Conservation (phyloP, 2,888 invertebrate genomes). For the Theodoxus fluviatilis region DNA sequence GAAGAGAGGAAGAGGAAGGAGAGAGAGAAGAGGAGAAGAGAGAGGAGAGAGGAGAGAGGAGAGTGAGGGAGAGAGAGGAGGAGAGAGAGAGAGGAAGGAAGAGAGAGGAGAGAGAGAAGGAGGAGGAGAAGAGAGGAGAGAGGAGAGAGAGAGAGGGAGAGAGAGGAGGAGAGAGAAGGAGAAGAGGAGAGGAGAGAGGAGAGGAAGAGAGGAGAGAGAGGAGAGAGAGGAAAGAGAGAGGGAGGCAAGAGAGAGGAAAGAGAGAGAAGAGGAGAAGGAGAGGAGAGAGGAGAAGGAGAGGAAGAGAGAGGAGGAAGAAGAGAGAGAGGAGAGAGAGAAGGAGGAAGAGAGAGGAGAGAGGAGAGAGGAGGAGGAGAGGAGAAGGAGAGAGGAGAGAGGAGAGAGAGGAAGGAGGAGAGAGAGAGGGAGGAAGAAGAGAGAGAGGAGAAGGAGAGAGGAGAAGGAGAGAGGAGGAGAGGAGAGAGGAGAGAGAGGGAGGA, state of each 20-base stretch:
- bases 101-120: not conserved
- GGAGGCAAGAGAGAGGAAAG: no score
- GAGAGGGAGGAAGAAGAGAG: no score
- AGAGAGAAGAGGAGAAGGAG: no score
- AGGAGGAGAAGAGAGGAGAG: not conserved
- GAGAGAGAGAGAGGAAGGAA: not conserved
- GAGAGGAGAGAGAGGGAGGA: not conserved
- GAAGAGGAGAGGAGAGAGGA: not conserved
- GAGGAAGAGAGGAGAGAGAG: not conserved
- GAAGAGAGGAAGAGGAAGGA: not conserved
- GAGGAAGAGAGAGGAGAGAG: no score
- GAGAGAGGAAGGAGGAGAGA: no score
- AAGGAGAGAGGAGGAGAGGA: not conserved
- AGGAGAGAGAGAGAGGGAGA: not conserved
- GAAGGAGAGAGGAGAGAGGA: no score
- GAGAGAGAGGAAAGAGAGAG: no score
- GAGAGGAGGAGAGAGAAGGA: not conserved
- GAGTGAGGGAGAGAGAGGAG: not conserved
- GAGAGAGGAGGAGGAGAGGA: not conserved
- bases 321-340: no score
- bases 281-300: no score
- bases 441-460: not conserved
- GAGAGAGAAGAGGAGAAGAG: not conserved
- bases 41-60: not conserved
- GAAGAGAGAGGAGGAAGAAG: no score